Conservation (phyloP, 2,797 vertebrate genomes). For the Pteronotus mesoamericanus region DNA sequence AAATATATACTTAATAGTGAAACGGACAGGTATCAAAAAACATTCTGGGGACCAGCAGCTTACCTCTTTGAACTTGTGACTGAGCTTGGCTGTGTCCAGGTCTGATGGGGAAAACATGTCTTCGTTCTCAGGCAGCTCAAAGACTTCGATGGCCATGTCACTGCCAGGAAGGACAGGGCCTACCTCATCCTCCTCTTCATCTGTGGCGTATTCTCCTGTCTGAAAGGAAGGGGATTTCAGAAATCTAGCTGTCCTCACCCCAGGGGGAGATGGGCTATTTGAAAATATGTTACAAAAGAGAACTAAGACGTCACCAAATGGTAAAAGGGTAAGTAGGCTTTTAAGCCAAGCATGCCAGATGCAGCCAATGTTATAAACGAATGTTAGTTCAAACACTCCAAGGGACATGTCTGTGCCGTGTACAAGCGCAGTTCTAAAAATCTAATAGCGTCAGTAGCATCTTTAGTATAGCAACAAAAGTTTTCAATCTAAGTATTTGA, state of each 20-base stretch:
- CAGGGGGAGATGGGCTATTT: not conserved
- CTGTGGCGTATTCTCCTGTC: slow-evolving; percentile 98
- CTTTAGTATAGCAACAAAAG: not conserved
- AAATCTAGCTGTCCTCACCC: slow-evolving; percentile 63
- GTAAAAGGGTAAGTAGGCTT: slow-evolving; percentile 48
- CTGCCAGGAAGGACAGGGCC: slow-evolving; percentile 84
- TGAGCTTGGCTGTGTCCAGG: slow-evolving; percentile 93
- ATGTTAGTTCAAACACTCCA: slow-evolving; percentile 60
- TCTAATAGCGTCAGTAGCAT: not conserved
- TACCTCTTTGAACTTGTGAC: slow-evolving; percentile 99
- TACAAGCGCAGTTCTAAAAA: not conserved
- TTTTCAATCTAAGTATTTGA: not conserved
- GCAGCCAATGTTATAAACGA: slow-evolving; percentile 59
- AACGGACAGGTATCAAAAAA: not conserved
- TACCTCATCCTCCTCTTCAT: slow-evolving; percentile 93
- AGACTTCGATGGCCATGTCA: slow-evolving; percentile 96
- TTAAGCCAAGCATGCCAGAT: slow-evolving; percentile 61
- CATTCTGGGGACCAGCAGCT: not conserved
- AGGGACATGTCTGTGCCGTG: not conserved
- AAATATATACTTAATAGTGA: not conserved
- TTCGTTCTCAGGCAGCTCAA: slow-evolving; percentile 95
- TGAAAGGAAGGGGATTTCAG: slow-evolving; percentile 81
- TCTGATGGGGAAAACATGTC: slow-evolving; percentile 95
- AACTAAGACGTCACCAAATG: slow-evolving; percentile 9
- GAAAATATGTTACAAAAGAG: slow-evolving; percentile 33